A percentile compares a stretch with the other conserved stretches of the same genome.
These are phyloP conservation scores for Psococerastis gibbosa DNA, from an alignment of 2,888 invertebrate genomes.

Conservation along the genomic window DNA sequence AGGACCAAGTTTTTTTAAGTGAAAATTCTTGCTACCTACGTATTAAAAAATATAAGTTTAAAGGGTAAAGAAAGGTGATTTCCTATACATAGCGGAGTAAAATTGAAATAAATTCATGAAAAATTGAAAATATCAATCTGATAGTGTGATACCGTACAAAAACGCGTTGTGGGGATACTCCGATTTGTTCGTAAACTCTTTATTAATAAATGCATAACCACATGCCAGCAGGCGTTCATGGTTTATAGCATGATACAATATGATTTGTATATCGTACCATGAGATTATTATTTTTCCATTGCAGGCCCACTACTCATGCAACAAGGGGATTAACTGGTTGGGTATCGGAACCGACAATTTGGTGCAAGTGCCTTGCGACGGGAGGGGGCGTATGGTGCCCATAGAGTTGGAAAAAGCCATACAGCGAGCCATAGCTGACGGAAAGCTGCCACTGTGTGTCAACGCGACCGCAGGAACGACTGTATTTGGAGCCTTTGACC, in stretches of 20 bases:
- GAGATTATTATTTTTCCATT: conserved; percentile 20
- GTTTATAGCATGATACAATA: conserved; percentile 10
- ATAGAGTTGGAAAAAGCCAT: conserved; percentile 40
- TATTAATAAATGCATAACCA: too few species aligned
- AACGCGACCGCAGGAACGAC: conserved; percentile 66
- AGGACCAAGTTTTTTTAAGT: too few species aligned
- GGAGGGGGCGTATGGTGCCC: conserved; percentile 44
- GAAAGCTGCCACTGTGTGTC: conserved; percentile 44
- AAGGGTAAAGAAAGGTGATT: too few species aligned
- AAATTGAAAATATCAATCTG: too few species aligned
- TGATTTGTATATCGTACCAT: not conserved
- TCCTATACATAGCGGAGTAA: too few species aligned
- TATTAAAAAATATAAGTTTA: too few species aligned
- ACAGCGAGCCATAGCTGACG: conserved; percentile 26
- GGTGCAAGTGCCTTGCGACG: conserved; percentile 43
- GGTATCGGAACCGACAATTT: conserved; percentile 65
- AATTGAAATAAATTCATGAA: too few species aligned
- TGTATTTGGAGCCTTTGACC: conserved; percentile 67
- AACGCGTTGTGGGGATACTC: too few species aligned
- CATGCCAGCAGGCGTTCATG: too few species aligned
- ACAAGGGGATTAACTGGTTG: conserved; percentile 62
- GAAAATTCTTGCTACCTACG: too few species aligned
- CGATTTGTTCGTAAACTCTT: too few species aligned
- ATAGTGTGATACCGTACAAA: too few species aligned
- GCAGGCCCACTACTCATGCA: conserved; percentile 62